Conservation (phyloP, 2,888 invertebrate genomes). For the Platycheirus albimanus region DNA sequence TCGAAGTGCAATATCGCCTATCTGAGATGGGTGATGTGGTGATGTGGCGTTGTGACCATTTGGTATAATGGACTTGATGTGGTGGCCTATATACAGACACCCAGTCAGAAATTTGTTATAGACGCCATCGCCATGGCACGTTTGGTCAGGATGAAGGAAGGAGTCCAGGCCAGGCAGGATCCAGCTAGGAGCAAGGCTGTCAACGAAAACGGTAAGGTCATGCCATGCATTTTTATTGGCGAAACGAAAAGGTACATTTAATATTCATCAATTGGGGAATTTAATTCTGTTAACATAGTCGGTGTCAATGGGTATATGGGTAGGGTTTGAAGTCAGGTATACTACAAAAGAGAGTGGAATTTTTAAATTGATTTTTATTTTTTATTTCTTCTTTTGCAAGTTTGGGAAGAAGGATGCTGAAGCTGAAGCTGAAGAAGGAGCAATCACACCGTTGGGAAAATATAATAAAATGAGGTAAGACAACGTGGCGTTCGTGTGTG, state of each 20-base stretch:
- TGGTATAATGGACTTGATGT: slow-evolving; percentile 8
- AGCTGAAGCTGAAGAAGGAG: no score
- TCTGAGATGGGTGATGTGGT: no score
- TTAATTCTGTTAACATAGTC: slow-evolving; percentile 53
- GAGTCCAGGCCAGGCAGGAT: slow-evolving; percentile 10
- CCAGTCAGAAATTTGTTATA: slow-evolving; percentile 6
- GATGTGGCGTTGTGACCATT: background rate
- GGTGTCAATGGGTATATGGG: slow-evolving; percentile 3
- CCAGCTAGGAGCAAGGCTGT: background rate
- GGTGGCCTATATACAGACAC: slow-evolving; percentile 37
- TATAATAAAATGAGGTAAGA: background rate
- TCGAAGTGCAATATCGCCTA: slow-evolving; percentile 31
- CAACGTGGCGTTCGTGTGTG: background rate
- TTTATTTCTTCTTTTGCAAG: background rate
- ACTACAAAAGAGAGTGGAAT: no score
- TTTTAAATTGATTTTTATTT: slow-evolving; percentile 43
- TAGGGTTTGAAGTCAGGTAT: no score
- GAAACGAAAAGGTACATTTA: slow-evolving; percentile 18
- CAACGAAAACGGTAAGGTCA: slow-evolving; percentile 14
- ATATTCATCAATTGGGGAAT: slow-evolving; percentile 45
- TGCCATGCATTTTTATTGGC: slow-evolving; percentile 19
- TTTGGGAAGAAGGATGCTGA: background rate
- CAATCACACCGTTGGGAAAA: background rate
- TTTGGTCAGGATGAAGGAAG: slow-evolving; percentile 12
- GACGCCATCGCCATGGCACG: slow-evolving; percentile 24